Conservation (phyloP, 2,797 vertebrate genomes). For the Melanotaenia pygmaea region DNA sequence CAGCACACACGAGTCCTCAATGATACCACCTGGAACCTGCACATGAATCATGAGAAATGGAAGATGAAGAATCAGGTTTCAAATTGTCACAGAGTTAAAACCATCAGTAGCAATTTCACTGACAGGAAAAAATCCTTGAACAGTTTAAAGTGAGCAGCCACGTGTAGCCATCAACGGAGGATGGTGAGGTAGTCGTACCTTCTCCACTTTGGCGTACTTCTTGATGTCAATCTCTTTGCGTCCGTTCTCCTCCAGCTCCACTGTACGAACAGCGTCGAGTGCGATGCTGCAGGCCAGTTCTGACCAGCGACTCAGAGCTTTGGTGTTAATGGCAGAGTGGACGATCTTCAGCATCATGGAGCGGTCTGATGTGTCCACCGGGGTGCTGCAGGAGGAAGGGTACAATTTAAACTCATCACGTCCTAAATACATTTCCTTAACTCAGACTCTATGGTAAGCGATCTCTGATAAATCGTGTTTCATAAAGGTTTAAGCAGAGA, state of each 20-base stretch:
- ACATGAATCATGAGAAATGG: not conserved
- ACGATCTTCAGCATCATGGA: constrained; percentile 94
- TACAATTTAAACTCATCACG: not conserved
- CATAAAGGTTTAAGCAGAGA: not conserved
- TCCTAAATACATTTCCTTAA: not conserved
- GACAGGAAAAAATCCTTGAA: not conserved
- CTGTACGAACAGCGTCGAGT: constrained; percentile 91
- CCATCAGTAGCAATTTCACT: not conserved
- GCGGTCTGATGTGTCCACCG: constrained; percentile 88
- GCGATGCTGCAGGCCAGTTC: constrained; percentile 92
- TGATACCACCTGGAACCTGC: constrained; percentile 92
- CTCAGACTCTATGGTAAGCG: not conserved
- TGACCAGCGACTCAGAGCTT: constrained; percentile 91
- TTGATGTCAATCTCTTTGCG: constrained; percentile 97
- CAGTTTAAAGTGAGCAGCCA: not conserved
- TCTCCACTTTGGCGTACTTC: constrained; percentile 95
- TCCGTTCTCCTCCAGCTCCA: constrained; percentile 92
- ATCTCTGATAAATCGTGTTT: not conserved
- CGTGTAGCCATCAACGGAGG: not conserved
- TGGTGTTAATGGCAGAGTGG: constrained; percentile 94
- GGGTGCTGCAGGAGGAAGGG: constrained; percentile 72
- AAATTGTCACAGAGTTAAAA: not conserved
- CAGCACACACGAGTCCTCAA: constrained; percentile 92
- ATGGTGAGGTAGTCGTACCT: constrained; percentile 78
- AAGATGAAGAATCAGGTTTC: not conserved